A percentile compares a stretch with the other conserved stretches of the same genome.
Conservation (phyloP, 2,797 vertebrate genomes). For the Notolepis coatsorum region DNA sequence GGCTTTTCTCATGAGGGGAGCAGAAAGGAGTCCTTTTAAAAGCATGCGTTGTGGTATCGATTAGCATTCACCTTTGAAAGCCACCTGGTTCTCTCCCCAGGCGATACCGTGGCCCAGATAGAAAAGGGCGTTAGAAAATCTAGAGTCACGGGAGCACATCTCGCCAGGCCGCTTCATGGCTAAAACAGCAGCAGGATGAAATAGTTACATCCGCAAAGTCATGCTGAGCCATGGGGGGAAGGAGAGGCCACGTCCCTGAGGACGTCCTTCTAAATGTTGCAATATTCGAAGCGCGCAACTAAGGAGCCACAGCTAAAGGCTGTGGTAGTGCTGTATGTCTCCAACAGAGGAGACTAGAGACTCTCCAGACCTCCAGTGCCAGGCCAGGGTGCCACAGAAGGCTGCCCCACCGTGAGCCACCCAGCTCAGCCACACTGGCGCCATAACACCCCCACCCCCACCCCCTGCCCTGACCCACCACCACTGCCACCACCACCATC, state of each 20-base stretch:
- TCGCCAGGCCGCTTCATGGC: not conserved
- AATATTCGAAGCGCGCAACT: slow-evolving; percentile 19
- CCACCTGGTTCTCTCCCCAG: slow-evolving; percentile 2
- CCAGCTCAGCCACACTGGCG: slow-evolving; percentile 69
- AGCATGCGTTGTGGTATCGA: slow-evolving; percentile 5
- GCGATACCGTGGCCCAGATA: not conserved
- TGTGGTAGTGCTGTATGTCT: slow-evolving; percentile 4
- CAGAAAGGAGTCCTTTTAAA: slow-evolving; percentile 20
- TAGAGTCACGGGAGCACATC: not conserved
- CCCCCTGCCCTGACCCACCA: slow-evolving; percentile 9
- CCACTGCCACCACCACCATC: slow-evolving; percentile 66
- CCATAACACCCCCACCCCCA: slow-evolving; percentile 17
- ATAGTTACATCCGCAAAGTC: not conserved
- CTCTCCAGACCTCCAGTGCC: not conserved
- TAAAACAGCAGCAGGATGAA: slow-evolving; percentile 15
- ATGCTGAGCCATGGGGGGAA: not conserved
- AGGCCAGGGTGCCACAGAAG: slow-evolving; percentile 19
- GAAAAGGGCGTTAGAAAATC: not conserved
- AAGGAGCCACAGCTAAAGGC: slow-evolving; percentile 33
- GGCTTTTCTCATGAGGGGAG: not conserved
- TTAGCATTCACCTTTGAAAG: slow-evolving; percentile 14
- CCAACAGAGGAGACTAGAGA: not conserved
- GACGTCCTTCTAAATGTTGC: slow-evolving; percentile 22
- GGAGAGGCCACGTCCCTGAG: slow-evolving; percentile 5
- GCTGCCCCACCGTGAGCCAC: slow-evolving; percentile 54